A percentile compares a stretch with the other conserved stretches of the same genome.
Evolutionary conservation across 2,888 invertebrate genomes (phyloP).

Genomic region (Cosmopolites sordidus): DNA sequence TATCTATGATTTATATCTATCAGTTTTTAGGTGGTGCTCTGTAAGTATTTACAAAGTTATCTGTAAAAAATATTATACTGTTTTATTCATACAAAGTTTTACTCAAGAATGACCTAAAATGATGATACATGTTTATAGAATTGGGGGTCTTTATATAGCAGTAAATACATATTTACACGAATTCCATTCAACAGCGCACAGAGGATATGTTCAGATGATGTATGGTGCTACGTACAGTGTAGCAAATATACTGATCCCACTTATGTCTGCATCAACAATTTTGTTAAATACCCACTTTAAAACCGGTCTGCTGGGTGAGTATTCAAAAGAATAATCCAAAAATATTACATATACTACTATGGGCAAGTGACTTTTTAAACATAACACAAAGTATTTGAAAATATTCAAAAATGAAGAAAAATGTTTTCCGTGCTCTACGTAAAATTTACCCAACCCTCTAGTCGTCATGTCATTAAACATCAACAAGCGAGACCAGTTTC

Average conservation of each 20-base stretch:
- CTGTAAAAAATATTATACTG: background rate
- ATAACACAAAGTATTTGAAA: too few relatives aligned
- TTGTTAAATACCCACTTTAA: slow-evolving; percentile 55
- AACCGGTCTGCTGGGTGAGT: slow-evolving; percentile 32
- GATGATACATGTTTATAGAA: slow-evolving; percentile 24
- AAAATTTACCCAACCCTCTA: too few relatives aligned
- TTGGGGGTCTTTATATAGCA: slow-evolving; percentile 43
- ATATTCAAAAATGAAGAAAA: too few relatives aligned
- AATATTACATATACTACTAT: too few relatives aligned
- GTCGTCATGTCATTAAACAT: too few relatives aligned
- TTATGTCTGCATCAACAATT: slow-evolving; percentile 67
- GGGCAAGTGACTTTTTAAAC: too few relatives aligned
- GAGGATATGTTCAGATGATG: slow-evolving; percentile 59
- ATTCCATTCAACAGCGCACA: slow-evolving; percentile 61
- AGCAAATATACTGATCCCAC: slow-evolving; percentile 59
- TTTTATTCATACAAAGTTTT: slow-evolving; percentile 2
- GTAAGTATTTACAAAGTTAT: slow-evolving; percentile 61
- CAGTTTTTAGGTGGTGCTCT: slow-evolving; percentile 68
- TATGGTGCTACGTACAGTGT: slow-evolving; percentile 61
- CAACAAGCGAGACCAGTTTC: too few relatives aligned
- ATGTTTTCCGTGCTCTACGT: too few relatives aligned
- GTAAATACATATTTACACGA: slow-evolving; percentile 67
- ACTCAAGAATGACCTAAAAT: background rate
- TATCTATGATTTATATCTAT: slow-evolving; percentile 60
- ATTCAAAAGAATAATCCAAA: too few relatives aligned